Percentiles rank a stretch among this genome's conserved stretches.
Evolutionary conservation across 2,113 vertebrate genomes (phyloP).

Genomic region (Sitta europaea): DNA sequence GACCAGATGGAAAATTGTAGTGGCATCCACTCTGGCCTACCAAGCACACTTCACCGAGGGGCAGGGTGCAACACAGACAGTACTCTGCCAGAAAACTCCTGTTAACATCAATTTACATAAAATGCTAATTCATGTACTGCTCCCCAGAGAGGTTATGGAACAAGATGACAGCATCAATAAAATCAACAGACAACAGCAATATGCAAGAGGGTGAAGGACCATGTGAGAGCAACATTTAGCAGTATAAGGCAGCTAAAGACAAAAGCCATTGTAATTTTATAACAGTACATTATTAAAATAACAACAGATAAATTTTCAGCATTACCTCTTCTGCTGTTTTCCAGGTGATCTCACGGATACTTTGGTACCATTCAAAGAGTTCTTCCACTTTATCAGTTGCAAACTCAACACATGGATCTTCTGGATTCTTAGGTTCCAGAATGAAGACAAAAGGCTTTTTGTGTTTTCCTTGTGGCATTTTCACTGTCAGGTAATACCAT

Average conservation of each 20-base stretch:
- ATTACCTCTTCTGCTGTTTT: constrained; percentile 77
- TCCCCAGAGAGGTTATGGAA: neutral
- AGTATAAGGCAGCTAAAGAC: neutral
- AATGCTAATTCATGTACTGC: neutral
- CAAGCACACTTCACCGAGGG: neutral
- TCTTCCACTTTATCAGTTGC: constrained; percentile 86
- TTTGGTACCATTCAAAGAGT: constrained; percentile 90
- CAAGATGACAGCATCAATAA: neutral
- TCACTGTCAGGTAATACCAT: constrained; percentile 55
- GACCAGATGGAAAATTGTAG: neutral
- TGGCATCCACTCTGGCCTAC: neutral
- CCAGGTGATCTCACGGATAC: constrained; percentile 87
- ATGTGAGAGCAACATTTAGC: neutral
- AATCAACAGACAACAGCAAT: neutral
- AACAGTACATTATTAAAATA: neutral
- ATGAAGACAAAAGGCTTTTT: constrained; percentile 84
- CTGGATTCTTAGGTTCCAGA: constrained; percentile 78
- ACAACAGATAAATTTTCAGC: neutral
- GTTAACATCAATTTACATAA: neutral
- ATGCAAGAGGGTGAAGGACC: neutral
- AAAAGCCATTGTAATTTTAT: neutral
- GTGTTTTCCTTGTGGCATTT: constrained; percentile 79
- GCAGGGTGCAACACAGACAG: neutral
- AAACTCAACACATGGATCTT: constrained; percentile 83
- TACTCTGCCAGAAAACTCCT: neutral